Percentiles rank a stretch among this genome's conserved stretches.
Conservation (phyloP, 1,140 invertebrate species). For the Campodea augens region DNA sequence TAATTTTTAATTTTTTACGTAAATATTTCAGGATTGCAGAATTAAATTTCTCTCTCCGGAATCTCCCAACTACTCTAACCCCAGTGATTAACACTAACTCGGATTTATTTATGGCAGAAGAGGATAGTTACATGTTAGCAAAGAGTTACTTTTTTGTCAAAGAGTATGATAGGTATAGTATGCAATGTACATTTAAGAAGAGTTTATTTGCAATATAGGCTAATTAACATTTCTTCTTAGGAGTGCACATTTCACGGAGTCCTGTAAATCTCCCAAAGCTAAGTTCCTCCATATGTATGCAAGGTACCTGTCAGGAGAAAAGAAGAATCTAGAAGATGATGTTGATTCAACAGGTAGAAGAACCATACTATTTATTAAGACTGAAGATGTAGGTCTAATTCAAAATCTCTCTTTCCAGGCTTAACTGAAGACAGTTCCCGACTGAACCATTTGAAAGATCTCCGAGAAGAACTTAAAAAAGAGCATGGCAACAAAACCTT, state of each 20-base stretch:
- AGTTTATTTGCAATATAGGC: not conserved
- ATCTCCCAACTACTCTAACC: conserved; percentile 32
- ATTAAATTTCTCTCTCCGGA: conserved; percentile 51
- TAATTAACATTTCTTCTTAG: conserved; percentile 22
- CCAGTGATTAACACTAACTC: conserved; percentile 22
- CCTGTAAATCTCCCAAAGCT: conserved; percentile 40
- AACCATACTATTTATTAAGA: conserved; percentile 11
- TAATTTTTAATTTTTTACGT: conserved; percentile 8
- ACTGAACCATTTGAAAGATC: conserved; percentile 26
- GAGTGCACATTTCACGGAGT: conserved; percentile 61
- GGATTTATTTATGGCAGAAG: conserved; percentile 31
- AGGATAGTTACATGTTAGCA: conserved; percentile 54
- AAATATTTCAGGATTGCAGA: conserved; percentile 44
- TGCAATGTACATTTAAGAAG: not conserved
- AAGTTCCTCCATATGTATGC: conserved; percentile 69
- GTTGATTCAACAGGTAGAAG: conserved; percentile 42
- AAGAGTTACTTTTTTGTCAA: conserved; percentile 81
- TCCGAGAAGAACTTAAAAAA: conserved; percentile 33
- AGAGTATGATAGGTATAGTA: conserved; percentile 63
- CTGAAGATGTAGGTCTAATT: conserved; percentile 12
- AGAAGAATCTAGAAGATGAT: conserved; percentile 66
- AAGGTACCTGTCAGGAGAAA: conserved; percentile 70
- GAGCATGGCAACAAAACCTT: conserved; percentile 40
- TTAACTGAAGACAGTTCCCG: no score
- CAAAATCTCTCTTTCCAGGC: no score